phyloP scores from a whole-genome alignment of 1,140 invertebrate genomes.

The Brachionus rubens region DNA sequence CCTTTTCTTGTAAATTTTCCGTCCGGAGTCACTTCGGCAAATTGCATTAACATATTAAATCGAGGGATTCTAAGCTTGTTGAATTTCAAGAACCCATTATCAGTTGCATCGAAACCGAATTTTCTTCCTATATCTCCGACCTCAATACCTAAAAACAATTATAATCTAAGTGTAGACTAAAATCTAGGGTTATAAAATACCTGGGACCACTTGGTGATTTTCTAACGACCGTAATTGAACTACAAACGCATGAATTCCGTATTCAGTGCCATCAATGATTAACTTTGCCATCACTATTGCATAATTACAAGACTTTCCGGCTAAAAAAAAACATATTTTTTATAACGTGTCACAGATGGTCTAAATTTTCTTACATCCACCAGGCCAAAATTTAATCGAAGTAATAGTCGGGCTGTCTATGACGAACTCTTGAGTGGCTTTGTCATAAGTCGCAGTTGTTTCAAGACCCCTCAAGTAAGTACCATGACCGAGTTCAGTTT shows the following conservation, averaged over 20 bases:
- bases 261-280: constrained; percentile 74
- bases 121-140: constrained; percentile 86
- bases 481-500: constrained; percentile 89
- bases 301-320: constrained; percentile 86
- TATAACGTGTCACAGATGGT: too few species aligned
- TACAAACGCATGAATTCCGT: constrained; percentile 88
- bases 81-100: constrained; percentile 82
- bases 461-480: constrained; percentile 85
- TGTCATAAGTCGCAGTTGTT: constrained; percentile 84
- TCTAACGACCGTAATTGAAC: constrained; percentile 82
- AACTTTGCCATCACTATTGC: constrained; percentile 80
- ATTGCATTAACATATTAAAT: constrained; percentile 82
- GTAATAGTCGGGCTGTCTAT: constrained; percentile 80
- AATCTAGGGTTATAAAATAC: too few species aligned
- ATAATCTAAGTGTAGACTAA: too few species aligned
- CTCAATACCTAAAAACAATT: too few species aligned
- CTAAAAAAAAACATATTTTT: too few species aligned
- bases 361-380: too few species aligned
- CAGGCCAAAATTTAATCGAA: constrained; percentile 90
- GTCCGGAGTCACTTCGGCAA: constrained; percentile 68
- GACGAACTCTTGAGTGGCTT: constrained; percentile 77
- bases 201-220: constrained; percentile 77
- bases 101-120: constrained; percentile 77
- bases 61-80: constrained; percentile 77
- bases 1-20: constrained; percentile 69